These are phyloP conservation scores for Hemiprocne comata DNA, from an alignment of 2,113 vertebrate species.

Conservation along the genomic window DNA sequence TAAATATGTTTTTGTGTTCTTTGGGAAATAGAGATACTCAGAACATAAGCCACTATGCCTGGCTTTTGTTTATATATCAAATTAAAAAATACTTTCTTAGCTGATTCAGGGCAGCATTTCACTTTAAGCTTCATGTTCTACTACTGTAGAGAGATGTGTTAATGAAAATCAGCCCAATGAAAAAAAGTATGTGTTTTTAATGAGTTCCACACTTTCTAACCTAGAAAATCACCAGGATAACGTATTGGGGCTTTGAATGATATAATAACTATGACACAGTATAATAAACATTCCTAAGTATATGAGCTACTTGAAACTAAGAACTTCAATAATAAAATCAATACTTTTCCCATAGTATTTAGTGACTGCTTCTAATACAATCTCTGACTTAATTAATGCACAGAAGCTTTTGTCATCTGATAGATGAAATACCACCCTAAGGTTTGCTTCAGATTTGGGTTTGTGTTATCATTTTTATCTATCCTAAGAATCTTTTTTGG, in stretches of 20 bases:
- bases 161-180: not conserved
- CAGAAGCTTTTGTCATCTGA: not conserved
- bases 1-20: not conserved
- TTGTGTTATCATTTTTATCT: not conserved
- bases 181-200: not conserved
- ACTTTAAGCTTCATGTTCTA: not conserved
- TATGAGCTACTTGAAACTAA: not conserved
- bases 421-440: not conserved
- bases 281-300: not conserved
- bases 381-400: not conserved
- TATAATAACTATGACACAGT: not conserved
- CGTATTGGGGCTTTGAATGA: not conserved
- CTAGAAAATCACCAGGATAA: not conserved
- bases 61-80: not conserved
- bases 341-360: not conserved
- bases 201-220: not conserved
- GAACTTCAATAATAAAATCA: constrained; percentile 1
- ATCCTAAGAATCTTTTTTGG: not conserved
- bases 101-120: not conserved
- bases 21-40: not conserved
- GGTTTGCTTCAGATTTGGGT: not conserved
- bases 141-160: not conserved
- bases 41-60: not conserved
- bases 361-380: not conserved
- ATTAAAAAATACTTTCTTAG: not conserved